Conservation (phyloP, 2,797 vertebrate species). For the Xenops minutus region DNA sequence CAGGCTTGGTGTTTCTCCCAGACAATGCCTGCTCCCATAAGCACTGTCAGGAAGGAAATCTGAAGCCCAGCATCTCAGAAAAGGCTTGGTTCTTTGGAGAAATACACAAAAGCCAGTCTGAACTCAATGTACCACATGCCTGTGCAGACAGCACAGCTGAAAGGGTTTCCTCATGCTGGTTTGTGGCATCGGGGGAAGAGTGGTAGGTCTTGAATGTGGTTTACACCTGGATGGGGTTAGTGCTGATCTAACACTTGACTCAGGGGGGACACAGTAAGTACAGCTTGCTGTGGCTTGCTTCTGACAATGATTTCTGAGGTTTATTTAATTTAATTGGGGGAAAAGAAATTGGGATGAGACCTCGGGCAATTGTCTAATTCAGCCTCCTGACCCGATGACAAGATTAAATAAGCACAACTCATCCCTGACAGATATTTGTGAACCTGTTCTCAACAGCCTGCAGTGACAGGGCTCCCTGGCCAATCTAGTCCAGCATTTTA, state of each 20-base stretch:
- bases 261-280: not conserved
- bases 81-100: not conserved
- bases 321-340: constrained; percentile 57
- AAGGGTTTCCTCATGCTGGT: not conserved
- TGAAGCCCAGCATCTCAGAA: not conserved
- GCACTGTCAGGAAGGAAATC: not conserved
- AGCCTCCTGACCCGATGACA: constrained; percentile 24
- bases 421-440: constrained; percentile 51
- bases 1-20: not conserved
- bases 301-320: constrained; percentile 45
- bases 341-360: constrained; percentile 35
- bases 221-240: not conserved
- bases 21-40: not conserved
- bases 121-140: not conserved
- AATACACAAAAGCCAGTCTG: not conserved
- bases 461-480: constrained; percentile 21
- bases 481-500: not conserved
- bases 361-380: constrained; percentile 30
- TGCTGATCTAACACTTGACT: not conserved
- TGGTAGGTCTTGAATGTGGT: not conserved
- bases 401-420: constrained; percentile 46
- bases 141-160: not conserved
- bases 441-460: constrained; percentile 28
- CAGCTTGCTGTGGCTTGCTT: not conserved
- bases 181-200: not conserved